Evolutionary conservation across 2,113 vertebrate species (phyloP).

Genomic region (Mesoclemmys tuberculata): DNA sequence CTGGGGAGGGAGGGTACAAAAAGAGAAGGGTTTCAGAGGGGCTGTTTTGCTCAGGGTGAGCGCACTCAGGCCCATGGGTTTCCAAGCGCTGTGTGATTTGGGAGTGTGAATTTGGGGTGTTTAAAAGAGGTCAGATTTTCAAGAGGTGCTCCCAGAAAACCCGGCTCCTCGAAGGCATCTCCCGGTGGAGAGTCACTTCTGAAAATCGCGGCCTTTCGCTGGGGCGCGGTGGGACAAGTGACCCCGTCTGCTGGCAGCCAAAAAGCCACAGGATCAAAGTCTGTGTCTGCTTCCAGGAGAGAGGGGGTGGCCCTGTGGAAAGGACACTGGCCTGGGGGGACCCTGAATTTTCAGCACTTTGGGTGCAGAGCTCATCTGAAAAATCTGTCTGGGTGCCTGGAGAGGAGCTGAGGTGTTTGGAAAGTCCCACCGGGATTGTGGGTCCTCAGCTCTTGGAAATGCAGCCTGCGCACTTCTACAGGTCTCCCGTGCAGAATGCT

Average conservation of each 20-base stretch:
- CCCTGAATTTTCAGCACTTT: neutral
- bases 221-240: neutral
- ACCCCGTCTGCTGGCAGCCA: neutral
- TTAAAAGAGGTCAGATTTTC: neutral
- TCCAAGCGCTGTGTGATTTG: neutral
- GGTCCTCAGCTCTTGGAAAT: neutral
- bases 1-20: neutral
- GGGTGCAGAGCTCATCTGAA: too few relatives aligned
- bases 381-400: neutral
- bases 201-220: neutral
- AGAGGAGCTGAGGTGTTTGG: neutral
- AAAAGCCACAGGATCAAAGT: neutral
- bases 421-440: neutral
- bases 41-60: neutral
- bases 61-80: neutral
- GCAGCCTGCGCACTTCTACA: neutral
- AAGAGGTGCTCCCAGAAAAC: neutral
- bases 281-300: too few relatives aligned
- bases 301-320: neutral
- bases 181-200: neutral
- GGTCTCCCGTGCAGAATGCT: neutral
- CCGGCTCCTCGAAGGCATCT: neutral
- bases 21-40: neutral
- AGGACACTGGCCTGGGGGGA: accelerated
- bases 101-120: neutral